phyloP scores from a whole-genome alignment of 2,888 invertebrate genomes.

The Aproaerema taeniolella region DNA sequence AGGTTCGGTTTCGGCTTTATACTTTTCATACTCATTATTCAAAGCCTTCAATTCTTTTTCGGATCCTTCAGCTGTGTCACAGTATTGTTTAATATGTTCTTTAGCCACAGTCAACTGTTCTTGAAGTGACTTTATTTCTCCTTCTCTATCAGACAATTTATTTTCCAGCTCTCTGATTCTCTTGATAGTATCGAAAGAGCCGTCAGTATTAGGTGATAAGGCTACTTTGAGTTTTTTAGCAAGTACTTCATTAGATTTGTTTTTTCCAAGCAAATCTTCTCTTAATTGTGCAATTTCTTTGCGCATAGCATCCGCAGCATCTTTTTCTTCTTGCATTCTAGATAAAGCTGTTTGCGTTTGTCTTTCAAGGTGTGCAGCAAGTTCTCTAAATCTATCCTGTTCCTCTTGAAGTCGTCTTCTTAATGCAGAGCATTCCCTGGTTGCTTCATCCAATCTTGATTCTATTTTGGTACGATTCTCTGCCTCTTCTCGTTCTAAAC shows the following conservation, averaged over 20 bases:
- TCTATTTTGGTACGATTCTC: slow-evolving; percentile 87
- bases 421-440: slow-evolving; percentile 86
- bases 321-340: slow-evolving; percentile 84
- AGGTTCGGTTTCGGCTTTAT: slow-evolving; percentile 77
- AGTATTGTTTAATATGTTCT: slow-evolving; percentile 90
- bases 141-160: slow-evolving; percentile 78
- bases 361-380: slow-evolving; percentile 82
- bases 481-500: slow-evolving; percentile 89
- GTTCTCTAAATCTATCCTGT: slow-evolving; percentile 87
- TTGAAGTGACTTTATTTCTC: slow-evolving; percentile 81
- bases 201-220: slow-evolving; percentile 76
- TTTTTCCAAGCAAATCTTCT: slow-evolving; percentile 78
- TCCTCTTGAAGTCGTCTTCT: slow-evolving; percentile 88
- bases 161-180: slow-evolving; percentile 84
- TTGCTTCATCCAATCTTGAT: slow-evolving; percentile 85
- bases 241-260: slow-evolving; percentile 82
- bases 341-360: slow-evolving; percentile 82
- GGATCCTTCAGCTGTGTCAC: slow-evolving; percentile 88
- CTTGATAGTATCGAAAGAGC: slow-evolving; percentile 79
- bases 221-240: slow-evolving; percentile 82
- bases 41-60: slow-evolving; percentile 86
- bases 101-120: slow-evolving; percentile 85
- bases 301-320: slow-evolving; percentile 79
- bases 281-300: slow-evolving; percentile 78
- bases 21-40: slow-evolving; percentile 75